phyloP scores from a whole-genome alignment of 2,888 invertebrate genomes.

The Trichopria drosophilae region DNA sequence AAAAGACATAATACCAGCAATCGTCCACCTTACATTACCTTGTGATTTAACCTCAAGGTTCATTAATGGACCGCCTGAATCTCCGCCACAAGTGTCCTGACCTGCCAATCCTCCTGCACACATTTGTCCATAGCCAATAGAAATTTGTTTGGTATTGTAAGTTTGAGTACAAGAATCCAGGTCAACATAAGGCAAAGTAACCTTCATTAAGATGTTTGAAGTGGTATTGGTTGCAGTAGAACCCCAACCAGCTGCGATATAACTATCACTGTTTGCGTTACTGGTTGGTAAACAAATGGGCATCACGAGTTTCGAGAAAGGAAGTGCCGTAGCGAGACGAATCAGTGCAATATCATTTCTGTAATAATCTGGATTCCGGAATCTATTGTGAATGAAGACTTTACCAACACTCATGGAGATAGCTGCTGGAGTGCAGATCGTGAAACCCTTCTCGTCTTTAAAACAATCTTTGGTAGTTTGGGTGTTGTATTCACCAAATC shows the following conservation, averaged over 20 bases:
- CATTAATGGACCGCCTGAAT: constrained; percentile 80
- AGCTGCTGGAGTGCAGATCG: no score
- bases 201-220: constrained; percentile 63
- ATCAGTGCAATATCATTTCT: constrained; percentile 74
- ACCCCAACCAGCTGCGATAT: constrained; percentile 70
- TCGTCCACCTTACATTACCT: constrained; percentile 55
- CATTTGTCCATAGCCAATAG: constrained; percentile 61
- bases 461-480: no score
- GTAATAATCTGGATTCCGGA: constrained; percentile 62
- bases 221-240: constrained; percentile 62
- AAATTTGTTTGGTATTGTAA: constrained; percentile 61
- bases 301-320: constrained; percentile 62
- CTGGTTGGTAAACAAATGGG: constrained; percentile 66
- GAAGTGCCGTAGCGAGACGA: constrained; percentile 62
- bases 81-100: constrained; percentile 75
- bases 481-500: no score
- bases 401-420: no score
- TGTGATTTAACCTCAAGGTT: constrained; percentile 25
- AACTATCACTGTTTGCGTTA: constrained; percentile 49
- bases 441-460: no score
- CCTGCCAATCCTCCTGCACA: constrained; percentile 72
- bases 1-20: constrained; percentile 67
- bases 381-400: constrained; percentile 70
- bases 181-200: constrained; percentile 60
- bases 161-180: constrained; percentile 60